These are phyloP conservation scores for Tholera decimalis DNA, from an alignment of 2,888 invertebrate species.

Conservation along the genomic window DNA sequence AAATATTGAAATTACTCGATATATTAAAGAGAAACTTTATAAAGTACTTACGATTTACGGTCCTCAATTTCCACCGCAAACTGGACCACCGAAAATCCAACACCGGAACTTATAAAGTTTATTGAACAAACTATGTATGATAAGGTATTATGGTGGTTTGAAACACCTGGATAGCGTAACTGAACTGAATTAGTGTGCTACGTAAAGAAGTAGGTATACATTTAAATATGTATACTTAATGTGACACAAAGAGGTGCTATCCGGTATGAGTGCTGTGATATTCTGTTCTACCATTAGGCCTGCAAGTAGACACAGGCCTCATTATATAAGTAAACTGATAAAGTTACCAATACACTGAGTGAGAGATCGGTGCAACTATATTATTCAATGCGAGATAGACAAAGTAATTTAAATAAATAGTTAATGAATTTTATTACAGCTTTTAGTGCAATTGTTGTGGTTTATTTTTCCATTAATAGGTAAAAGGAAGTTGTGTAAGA, in stretches of 20 bases:
- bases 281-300: constrained; percentile 21
- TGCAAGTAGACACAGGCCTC: constrained; percentile 25
- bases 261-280: constrained; percentile 10
- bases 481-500: neutral
- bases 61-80: neutral
- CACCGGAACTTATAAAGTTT: neutral
- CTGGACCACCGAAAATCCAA: neutral
- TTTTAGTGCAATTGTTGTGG: neutral
- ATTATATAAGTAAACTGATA: constrained; percentile 35
- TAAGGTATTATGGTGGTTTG: neutral
- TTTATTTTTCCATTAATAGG: neutral
- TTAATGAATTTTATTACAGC: neutral
- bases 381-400: neutral
- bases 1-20: neutral
- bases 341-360: constrained; percentile 34
- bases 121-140: neutral
- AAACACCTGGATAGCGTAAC: neutral
- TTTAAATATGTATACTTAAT: neutral
- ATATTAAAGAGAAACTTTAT: neutral
- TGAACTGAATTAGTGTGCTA: neutral
- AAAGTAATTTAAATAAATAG: neutral
- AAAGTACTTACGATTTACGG: neutral
- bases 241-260: constrained; percentile 28
- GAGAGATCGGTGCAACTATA: neutral
- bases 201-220: neutral